A percentile compares a stretch with the other conserved stretches of the same genome.
phyloP scores from a whole-genome alignment of 2,888 invertebrate genomes.

The Allacma fusca region DNA sequence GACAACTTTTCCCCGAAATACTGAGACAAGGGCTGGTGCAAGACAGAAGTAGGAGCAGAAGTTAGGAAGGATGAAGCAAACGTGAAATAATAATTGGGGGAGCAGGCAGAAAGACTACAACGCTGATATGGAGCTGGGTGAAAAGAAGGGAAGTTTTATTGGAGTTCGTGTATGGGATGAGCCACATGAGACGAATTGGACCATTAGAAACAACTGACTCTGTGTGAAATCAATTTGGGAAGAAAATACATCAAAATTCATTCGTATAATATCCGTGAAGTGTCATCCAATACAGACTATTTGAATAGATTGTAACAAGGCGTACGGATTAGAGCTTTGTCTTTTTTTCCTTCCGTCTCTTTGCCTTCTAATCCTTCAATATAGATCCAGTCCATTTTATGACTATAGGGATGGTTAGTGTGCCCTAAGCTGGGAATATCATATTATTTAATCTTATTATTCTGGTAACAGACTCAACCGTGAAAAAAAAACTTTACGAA shows the following conservation, averaged over 20 bases:
- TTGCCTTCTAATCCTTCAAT: neutral
- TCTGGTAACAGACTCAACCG: neutral
- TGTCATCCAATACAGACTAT: constrained; percentile 48
- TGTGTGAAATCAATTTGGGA: constrained; percentile 54
- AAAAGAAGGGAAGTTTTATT: constrained; percentile 34
- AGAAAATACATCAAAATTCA: constrained; percentile 58
- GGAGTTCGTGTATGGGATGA: constrained; percentile 34
- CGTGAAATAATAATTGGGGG: constrained; percentile 34
- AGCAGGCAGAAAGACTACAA: constrained; percentile 15
- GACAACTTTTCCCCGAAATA: no score
- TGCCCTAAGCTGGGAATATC: neutral
- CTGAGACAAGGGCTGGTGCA: no score
- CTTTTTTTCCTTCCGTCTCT: constrained; percentile 17
- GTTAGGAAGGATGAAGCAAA: constrained; percentile 24
- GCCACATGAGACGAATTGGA: constrained; percentile 49
- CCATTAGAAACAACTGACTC: constrained; percentile 60
- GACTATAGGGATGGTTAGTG: neutral
- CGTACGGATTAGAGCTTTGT: constrained; percentile 32
- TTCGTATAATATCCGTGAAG: constrained; percentile 49
- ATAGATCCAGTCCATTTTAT: neutral
- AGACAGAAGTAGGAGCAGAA: neutral
- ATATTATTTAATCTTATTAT: neutral
- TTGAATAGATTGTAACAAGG: constrained; percentile 39
- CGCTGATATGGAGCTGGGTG: constrained; percentile 2
- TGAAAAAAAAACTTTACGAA: constrained; percentile 1